Conservation (phyloP, 2,113 vertebrate species). For the Grus americana region DNA sequence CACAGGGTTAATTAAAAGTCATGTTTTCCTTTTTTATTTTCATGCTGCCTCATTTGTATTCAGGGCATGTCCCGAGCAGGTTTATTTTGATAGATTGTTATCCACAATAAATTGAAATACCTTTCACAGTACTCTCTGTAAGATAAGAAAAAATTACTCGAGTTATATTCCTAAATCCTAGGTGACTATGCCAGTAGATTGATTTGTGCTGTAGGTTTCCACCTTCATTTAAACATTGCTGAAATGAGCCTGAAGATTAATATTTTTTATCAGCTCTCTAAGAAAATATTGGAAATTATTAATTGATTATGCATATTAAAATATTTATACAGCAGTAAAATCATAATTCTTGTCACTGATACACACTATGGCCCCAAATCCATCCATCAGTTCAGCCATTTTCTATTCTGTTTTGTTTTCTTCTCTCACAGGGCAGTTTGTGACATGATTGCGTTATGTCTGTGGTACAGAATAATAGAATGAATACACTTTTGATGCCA, state of each 20-base stretch:
- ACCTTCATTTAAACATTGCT: constrained; percentile 52
- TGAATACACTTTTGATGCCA: not conserved
- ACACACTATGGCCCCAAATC: constrained; percentile 2
- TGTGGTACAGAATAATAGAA: not conserved
- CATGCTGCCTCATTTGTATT: constrained; percentile 15
- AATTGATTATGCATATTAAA: constrained; percentile 36
- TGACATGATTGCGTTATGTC: not conserved
- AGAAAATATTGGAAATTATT: constrained; percentile 56
- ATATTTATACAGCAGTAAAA: constrained; percentile 41
- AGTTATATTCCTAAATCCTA: constrained; percentile 56
- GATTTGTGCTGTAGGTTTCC: not conserved
- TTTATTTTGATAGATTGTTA: constrained; percentile 67
- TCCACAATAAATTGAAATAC: constrained; percentile 60
- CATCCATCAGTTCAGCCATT: not conserved
- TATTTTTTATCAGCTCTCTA: constrained; percentile 43
- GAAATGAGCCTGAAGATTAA: constrained; percentile 25
- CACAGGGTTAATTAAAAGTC: constrained; percentile 36
- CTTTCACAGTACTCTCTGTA: constrained; percentile 16
- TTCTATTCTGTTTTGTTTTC: not conserved
- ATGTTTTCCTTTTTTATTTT: not conserved
- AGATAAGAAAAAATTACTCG: constrained; percentile 52
- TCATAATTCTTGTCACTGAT: constrained; percentile 15
- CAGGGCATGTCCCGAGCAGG: not conserved
- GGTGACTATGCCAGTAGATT: constrained; percentile 55
- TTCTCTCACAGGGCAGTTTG: not conserved